phyloP scores from a whole-genome alignment of 2,113 vertebrate species.

The Athene noctua region DNA sequence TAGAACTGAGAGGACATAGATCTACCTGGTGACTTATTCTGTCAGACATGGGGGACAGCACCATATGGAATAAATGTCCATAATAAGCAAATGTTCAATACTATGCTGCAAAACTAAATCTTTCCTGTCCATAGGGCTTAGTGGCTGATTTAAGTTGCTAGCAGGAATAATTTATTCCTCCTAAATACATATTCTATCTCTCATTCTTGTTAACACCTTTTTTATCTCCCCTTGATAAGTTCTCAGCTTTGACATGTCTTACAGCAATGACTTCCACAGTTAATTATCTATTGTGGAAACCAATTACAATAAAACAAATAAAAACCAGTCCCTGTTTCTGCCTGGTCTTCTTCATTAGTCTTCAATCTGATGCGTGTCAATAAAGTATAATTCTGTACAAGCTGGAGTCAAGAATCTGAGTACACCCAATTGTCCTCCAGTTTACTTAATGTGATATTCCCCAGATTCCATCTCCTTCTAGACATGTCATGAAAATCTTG shows the following conservation, averaged over 20 bases:
- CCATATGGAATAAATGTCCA: not conserved
- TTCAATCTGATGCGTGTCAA: slow-evolving; percentile 28
- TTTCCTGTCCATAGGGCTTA: not conserved
- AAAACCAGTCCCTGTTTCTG: not conserved
- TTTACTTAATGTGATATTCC: not conserved
- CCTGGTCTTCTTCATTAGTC: not conserved
- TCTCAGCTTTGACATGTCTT: not conserved
- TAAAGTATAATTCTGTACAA: slow-evolving; percentile 7
- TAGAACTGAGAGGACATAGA: not conserved
- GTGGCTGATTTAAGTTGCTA: not conserved
- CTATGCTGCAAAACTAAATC: not conserved
- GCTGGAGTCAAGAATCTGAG: not conserved
- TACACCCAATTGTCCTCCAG: not conserved
- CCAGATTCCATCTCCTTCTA: not conserved
- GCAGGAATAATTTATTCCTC: not conserved
- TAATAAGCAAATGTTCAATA: not conserved
- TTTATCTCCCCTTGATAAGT: not conserved
- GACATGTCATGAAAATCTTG: not conserved
- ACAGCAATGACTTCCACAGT: not conserved
- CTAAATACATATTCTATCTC: not conserved
- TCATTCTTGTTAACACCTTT: not conserved
- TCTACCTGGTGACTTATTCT: not conserved
- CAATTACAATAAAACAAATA: slow-evolving; percentile 54
- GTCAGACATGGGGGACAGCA: not conserved
- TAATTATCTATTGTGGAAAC: slow-evolving; percentile 46